Evolutionary conservation across 2,888 invertebrate genomes (phyloP), one percentile per base, ranked within the genome.

Genomic region (Resseliella maxima): DNA sequence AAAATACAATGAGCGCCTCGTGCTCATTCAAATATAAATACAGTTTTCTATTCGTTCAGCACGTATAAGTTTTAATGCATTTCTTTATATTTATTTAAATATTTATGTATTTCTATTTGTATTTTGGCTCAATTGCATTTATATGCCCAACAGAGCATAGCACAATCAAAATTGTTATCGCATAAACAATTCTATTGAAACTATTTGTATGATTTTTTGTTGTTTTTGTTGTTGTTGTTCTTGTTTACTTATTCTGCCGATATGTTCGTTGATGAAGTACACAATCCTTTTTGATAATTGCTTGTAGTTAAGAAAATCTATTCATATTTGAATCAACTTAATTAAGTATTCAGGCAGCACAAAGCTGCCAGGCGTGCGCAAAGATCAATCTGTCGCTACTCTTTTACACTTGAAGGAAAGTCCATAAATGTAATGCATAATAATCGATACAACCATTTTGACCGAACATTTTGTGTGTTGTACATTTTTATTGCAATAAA

Each of bases 181-280:
- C 12, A 31, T 35, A 72, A 72, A 72, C 27, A 12, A 72, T 72
- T 72, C 31, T 35, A 35, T 72, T 10, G 3, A 31, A 72, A 72
- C 72, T 72, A 72, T 72, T 72, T 72, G 41, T 50, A 72, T 35
- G 72, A 72, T 72, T 35, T 31, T 72, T 72, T 59, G 59, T 59
- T n/a, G n/a, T n/a, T n/a, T n/a, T 3, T 59, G 59, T 15, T 59
- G 15, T 6, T 59, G 59, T 21, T 59, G 59, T 59, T n/a, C 24
- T n/a, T 24, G 24, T 50, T 50, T 50, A 12, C 50, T 50, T 50
- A 12, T 50, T 41, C 41, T 5, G 41, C 41, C 41, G 41, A 12
- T 41, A 50, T 2, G n/a, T 59, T 15, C n/a, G n/a, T 59, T 24
- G 59, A 50, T 21, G 21, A 3, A 24, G n/a, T n/a, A n/a, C n/a